Base-by-base conservation (phyloP, 1,140 invertebrate genomes). In the Archegozetes longisetosus region DNA sequence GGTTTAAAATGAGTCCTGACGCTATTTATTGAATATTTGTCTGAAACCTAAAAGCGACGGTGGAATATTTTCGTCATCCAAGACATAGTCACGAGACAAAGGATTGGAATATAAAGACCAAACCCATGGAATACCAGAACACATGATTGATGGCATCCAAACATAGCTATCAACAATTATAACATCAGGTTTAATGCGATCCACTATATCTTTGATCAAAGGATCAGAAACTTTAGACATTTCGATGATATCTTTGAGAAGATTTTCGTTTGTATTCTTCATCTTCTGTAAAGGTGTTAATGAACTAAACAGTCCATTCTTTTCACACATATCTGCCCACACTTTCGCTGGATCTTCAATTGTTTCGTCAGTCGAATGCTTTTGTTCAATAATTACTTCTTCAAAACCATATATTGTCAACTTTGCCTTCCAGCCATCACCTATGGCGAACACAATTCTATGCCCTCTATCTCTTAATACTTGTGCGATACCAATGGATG, bases 401-500 rank as follows among this genome's bases (percentile, higher is more conserved):
- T 52, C 29, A 26, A 58, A 32, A n/a, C 59, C 59, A 1, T 22
- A 23, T 58, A 40, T 17, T 1, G 13, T 2, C 3, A 61, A 28
- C 27, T 53, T 27, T 22, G 56, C 55, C 4, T 22, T 13, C 59
- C 53, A 58, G 23, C 23, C 14, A 2, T 14, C 22, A 12, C 28
- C 22, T n/a, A 59, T n/a, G 2, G 27, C 53, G 46, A 61, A 61
- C 20, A 60, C 53, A n/a, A 53, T 27, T 48, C 48, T 55, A 50
- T 61, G 59, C n/a, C 53, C 53, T 14, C 20, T 12, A 12, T 40
- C 13, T 2, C n/a, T 32, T 14, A 61, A 24, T 26, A 14, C 23
- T 23, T 59, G 23, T 1, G 55, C 59, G 6, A 61, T 61, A 6
- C 54, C 51, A 26, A 61, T 32, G 9, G 13, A 32, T n/a, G 59